A percentile compares a stretch with the other conserved stretches of the same genome.
These are phyloP conservation scores for Idaea straminata DNA, from an alignment of 2,888 invertebrate genomes.

Conservation along the genomic window DNA sequence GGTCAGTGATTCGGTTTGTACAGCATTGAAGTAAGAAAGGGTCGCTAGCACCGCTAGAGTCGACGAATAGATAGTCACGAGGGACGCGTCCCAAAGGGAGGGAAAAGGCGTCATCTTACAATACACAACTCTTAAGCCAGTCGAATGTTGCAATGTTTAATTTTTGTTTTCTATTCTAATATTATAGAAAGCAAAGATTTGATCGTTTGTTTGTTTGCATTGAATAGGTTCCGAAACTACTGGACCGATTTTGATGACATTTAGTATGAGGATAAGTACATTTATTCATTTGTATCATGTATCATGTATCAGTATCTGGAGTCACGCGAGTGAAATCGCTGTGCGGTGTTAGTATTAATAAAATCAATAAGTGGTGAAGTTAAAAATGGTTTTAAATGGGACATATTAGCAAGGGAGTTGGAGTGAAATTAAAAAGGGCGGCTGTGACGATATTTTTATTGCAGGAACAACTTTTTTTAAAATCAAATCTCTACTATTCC, in stretches of 20 bases:
- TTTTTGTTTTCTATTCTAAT: background rate
- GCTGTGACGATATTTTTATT: background rate
- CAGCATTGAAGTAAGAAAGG: slow-evolving; percentile 41
- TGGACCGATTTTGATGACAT: no score
- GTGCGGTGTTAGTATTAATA: background rate
- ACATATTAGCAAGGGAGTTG: background rate
- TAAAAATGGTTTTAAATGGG: background rate
- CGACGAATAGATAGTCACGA: slow-evolving; percentile 50
- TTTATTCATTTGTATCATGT: no score
- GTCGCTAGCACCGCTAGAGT: slow-evolving; percentile 39
- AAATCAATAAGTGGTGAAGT: background rate
- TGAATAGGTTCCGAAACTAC: no score
- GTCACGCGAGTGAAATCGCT: no score
- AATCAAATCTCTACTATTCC: background rate
- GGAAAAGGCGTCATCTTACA: slow-evolving; percentile 52
- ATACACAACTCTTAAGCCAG: slow-evolving; percentile 22
- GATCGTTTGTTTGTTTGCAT: no score
- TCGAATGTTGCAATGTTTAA: background rate
- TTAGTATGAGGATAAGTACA: no score
- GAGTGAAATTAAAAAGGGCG: background rate
- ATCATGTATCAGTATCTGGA: no score
- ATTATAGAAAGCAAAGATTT: no score
- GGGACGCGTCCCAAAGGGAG: slow-evolving; percentile 49
- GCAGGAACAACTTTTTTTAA: background rate
- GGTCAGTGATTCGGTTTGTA: slow-evolving; percentile 37